Conservation (phyloP, 2,113 vertebrate species). For the Tauraco erythrolophus region DNA sequence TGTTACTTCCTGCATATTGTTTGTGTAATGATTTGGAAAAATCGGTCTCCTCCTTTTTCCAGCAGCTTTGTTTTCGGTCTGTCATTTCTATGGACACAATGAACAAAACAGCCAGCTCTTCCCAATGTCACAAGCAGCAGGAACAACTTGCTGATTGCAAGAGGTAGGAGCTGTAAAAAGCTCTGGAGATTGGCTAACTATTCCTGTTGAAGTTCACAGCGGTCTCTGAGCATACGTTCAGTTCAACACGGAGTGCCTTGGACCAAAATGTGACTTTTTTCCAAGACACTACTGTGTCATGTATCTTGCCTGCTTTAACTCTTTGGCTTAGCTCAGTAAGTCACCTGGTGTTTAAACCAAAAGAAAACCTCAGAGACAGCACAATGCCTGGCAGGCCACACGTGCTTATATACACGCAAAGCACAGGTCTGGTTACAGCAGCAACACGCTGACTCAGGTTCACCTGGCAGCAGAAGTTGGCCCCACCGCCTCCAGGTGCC, state of each 20-base stretch:
- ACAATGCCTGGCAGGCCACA: background rate
- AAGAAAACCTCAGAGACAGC: background rate
- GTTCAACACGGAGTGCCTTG: background rate
- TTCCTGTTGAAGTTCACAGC: background rate
- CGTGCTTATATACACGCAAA: rapidly evolving
- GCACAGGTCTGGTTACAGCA: background rate
- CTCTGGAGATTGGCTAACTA: background rate
- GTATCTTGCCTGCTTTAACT: background rate
- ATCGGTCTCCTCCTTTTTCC: background rate
- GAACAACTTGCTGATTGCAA: background rate
- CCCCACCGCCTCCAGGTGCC: background rate
- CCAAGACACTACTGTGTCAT: background rate
- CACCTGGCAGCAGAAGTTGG: background rate
- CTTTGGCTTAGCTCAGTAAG: background rate
- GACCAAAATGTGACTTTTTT: background rate
- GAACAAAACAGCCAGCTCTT: background rate
- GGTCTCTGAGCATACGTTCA: background rate
- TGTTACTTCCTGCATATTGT: background rate
- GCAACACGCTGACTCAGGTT: background rate
- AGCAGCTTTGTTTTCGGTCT: background rate
- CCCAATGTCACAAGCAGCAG: background rate
- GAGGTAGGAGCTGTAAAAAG: background rate
- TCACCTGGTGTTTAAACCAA: background rate
- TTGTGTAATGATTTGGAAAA: background rate
- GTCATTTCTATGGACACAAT: background rate